Conservation (phyloP, 2,113 vertebrate genomes). For the Cavia porcellus region DNA sequence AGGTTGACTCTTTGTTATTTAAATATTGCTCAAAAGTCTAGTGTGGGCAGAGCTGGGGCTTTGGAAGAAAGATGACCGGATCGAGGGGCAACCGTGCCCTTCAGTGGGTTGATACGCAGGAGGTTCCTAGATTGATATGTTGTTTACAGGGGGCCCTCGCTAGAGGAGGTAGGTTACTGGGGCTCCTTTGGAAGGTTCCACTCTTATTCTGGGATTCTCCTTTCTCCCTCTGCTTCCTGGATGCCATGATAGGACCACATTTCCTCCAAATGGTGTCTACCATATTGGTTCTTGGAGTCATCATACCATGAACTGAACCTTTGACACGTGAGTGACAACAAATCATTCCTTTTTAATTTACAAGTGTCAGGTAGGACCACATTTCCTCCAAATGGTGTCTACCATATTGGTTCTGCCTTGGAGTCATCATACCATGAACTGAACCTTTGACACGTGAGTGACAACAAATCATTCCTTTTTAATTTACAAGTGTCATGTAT, state of each 20-base stretch:
- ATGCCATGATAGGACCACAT: too few relatives aligned
- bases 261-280: too few relatives aligned
- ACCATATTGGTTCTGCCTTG: neutral
- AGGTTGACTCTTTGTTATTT: neutral
- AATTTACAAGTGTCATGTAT: neutral
- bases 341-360: neutral
- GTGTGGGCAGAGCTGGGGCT: neutral
- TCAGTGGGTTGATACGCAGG: neutral
- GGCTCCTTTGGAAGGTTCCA: too few relatives aligned
- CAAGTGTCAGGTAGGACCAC: too few relatives aligned
- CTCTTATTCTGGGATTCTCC: too few relatives aligned
- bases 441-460: neutral
- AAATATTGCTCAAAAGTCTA: neutral
- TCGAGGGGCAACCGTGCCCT: fast-evolving
- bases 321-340: neutral
- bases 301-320: neutral
- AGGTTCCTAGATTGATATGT: neutral
- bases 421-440: neutral
- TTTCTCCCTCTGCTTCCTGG: too few relatives aligned
- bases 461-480: neutral
- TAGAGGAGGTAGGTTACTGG: neutral
- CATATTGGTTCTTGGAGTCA: neutral
- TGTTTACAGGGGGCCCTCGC: neutral
- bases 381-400: too few relatives aligned
- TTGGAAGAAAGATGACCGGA: neutral